These are phyloP conservation scores for Holothuria glaberrima DNA, from an alignment of 35 echinoderm and acorn worm genomes.

Conservation along the genomic window DNA sequence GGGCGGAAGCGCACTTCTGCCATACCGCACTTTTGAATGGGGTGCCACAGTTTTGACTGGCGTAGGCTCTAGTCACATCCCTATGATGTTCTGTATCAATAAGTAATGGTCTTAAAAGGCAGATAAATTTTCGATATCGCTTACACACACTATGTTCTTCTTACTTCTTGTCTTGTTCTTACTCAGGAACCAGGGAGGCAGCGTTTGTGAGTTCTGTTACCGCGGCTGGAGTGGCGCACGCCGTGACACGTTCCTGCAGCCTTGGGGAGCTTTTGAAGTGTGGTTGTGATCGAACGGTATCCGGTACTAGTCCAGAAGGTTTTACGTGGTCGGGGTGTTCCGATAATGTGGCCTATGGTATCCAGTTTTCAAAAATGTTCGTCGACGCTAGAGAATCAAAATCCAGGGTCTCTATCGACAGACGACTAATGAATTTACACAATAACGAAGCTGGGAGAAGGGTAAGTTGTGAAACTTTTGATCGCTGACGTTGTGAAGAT, in stretches of 20 bases:
- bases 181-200: conserved; percentile 88
- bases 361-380: conserved; percentile 85
- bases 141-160: no score
- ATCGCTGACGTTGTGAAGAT: no score
- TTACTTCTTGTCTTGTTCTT: conserved; percentile 20
- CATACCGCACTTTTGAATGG: no score
- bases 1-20: no score
- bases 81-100: no score
- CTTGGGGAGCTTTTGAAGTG: conserved; percentile 87
- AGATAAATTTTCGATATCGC: no score
- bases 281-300: conserved; percentile 89
- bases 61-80: no score
- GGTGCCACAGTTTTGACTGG: no score
- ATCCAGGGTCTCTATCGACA: conserved; percentile 62
- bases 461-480: conserved; percentile 73
- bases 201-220: conserved; percentile 94
- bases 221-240: conserved; percentile 82
- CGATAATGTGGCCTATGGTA: conserved; percentile 90
- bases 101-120: no score
- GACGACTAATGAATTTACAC: conserved; percentile 95
- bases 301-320: conserved; percentile 74
- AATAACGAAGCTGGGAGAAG: conserved; percentile 95
- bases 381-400: conserved; percentile 90
- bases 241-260: conserved; percentile 89
- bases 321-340: conserved; percentile 97